Base-by-base conservation (phyloP, 2,888 invertebrate genomes). In the Caenorhabditis angaria region DNA sequence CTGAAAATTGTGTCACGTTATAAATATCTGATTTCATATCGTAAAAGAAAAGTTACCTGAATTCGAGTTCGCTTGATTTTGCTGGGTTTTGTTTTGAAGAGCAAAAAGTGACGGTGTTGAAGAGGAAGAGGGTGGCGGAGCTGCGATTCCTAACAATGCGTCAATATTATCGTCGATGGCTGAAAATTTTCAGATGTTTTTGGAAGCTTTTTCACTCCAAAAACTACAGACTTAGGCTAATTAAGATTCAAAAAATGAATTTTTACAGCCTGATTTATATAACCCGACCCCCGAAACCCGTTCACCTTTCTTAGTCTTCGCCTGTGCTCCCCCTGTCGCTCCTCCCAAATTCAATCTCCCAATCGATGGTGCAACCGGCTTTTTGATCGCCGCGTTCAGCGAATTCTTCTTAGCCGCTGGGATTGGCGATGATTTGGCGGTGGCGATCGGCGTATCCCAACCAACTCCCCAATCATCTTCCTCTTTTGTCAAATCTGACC, bases 161-260 rank as follows among this genome's bases (percentile, higher is more conserved):
- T 76, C 76, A 48, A 72, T 76, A 35, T 72, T 69, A 53, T 70
- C 72, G 22, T 72, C 72, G 14, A 72, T 66, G 8, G 76, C 76
- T 53, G 54, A 35, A 56, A 56, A 20, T 28, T 27, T 55, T 18
- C 25, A 24, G 8, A 35, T 35, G 35, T 14, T 35, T 35, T 10
- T 35, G 6, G 6, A 10, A 35, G 6, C 14, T 35, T 35, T 35
- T 35, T 35, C 35, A 35, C 6, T 10, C 35, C 35, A 10, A 10
- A 10, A 10, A 10, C 14, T 35, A 14, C 35, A 51, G n/a, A 32
- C 48, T 48, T 5, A 48, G 20, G 22, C 51, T 12, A 18, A 50
- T 3, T 22, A 20, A 50, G 8, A 50, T 50, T 10, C n/a, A 32
- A 32, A 32, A 32, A 32, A 32, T n/a, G n/a, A n/a, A n/a, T n/a